Conservation (phyloP, 2,888 invertebrate species). For the Galerucella pusilla region DNA sequence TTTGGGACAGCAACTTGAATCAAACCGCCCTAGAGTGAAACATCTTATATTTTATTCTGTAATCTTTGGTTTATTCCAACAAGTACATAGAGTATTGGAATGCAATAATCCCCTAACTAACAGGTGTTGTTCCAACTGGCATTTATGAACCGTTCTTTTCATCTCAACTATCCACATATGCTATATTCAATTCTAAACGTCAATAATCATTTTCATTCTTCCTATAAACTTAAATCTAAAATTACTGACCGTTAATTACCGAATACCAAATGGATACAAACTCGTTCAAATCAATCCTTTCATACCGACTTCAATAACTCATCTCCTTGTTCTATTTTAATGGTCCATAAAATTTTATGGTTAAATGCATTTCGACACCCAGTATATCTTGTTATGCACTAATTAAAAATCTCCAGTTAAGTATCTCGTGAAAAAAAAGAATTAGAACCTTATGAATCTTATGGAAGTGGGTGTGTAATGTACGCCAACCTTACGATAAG, state of each 20-base stretch:
- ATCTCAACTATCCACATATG: neutral
- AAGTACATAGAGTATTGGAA: too few relatives aligned
- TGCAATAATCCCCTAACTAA: too few relatives aligned
- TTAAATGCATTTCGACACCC: slow-evolving; percentile 13
- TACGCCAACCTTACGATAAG: neutral
- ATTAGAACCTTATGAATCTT: slow-evolving; percentile 8
- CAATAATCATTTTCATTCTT: neutral
- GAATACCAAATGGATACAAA: neutral
- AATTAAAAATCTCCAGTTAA: slow-evolving; percentile 18
- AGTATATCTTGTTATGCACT: slow-evolving; percentile 7
- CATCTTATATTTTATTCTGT: too few relatives aligned
- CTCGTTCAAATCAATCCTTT: slow-evolving; percentile 13
- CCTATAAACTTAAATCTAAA: slow-evolving; percentile 3
- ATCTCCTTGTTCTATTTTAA: slow-evolving; percentile 13
- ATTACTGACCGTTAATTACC: slow-evolving; percentile 8
- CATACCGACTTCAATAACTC: neutral
- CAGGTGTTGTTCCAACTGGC: too few relatives aligned
- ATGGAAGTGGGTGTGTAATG: slow-evolving; percentile 15
- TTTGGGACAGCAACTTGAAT: too few relatives aligned
- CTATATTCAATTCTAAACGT: neutral
- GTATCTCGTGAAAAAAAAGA: slow-evolving; percentile 8
- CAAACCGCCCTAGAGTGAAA: too few relatives aligned
- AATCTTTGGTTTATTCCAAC: too few relatives aligned
- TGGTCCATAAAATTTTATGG: slow-evolving; percentile 24
- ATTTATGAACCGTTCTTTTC: too few relatives aligned